phyloP scores from a whole-genome alignment of 2,113 vertebrate genomes.

The Globicephala melas region DNA sequence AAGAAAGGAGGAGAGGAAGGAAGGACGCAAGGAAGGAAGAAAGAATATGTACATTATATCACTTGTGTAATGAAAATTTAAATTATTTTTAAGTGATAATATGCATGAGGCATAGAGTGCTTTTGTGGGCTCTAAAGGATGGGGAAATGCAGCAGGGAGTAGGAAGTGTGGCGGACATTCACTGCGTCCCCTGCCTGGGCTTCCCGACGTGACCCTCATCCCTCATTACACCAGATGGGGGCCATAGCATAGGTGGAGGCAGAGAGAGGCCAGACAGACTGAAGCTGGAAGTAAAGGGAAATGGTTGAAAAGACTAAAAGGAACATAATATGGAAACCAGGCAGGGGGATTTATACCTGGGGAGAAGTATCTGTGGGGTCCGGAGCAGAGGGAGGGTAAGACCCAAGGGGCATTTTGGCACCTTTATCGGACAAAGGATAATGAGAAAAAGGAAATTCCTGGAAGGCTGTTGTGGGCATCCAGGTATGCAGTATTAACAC shows the following conservation, averaged over 20 bases:
- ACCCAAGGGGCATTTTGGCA: not conserved
- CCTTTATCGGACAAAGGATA: not conserved
- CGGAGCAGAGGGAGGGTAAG: not conserved
- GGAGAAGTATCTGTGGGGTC: not conserved
- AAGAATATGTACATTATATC: not conserved
- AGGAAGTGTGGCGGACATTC: rapidly evolving
- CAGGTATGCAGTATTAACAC: not conserved
- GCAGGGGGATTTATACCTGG: not conserved
- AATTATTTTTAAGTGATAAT: not conserved
- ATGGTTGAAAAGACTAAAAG: rapidly evolving
- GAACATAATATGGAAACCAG: rapidly evolving
- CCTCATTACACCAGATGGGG: rapidly evolving
- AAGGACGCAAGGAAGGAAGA: too few species aligned
- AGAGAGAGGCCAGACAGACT: not conserved
- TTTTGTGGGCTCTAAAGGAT: not conserved
- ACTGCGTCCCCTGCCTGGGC: rapidly evolving
- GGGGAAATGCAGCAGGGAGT: not conserved
- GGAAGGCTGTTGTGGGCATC: not conserved
- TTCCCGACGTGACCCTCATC: rapidly evolving
- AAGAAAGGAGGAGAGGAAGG: too few species aligned
- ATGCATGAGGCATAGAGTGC: not conserved
- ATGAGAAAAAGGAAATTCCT: not conserved
- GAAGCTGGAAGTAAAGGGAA: too few species aligned
- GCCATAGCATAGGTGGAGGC: not conserved
- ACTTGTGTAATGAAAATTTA: not conserved